Evolutionary conservation across 1,140 invertebrate genomes (phyloP).

Genomic region (Aphelinus atriplicis): DNA sequence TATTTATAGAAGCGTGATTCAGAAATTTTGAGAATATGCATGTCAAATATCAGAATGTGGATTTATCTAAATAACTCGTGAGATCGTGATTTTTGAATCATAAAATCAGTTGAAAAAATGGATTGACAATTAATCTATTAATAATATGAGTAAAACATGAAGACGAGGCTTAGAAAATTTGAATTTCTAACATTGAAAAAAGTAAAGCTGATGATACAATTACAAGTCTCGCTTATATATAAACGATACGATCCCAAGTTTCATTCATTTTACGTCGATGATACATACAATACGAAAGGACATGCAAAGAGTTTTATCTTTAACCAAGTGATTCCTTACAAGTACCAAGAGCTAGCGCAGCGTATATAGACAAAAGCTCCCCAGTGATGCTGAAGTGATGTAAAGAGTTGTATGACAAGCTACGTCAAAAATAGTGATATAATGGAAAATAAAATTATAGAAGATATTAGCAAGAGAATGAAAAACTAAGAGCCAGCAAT

Average conservation of each 20-base stretch:
- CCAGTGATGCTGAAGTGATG: slow-evolving; percentile 20
- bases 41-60: slow-evolving; percentile 11
- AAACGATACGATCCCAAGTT: neutral
- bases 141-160: slow-evolving; percentile 22
- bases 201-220: neutral
- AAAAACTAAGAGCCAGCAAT: slow-evolving; percentile 23
- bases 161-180: slow-evolving; percentile 14
- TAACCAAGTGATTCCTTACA: slow-evolving; percentile 36
- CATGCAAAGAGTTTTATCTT: slow-evolving; percentile 30
- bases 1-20: slow-evolving; percentile 35
- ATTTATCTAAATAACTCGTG: slow-evolving; percentile 12
- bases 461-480: slow-evolving; percentile 7
- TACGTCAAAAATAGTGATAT: slow-evolving; percentile 17
- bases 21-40: slow-evolving; percentile 3
- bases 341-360: slow-evolving; percentile 14
- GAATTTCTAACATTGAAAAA: slow-evolving; percentile 5
- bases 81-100: slow-evolving; percentile 11
- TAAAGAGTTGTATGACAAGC: slow-evolving; percentile 18
- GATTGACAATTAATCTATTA: neutral
- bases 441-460: slow-evolving; percentile 16
- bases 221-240: neutral
- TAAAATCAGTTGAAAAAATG: too few species aligned
- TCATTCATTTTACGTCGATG: neutral
- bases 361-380: slow-evolving; percentile 14
- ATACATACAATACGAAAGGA: neutral